These are phyloP conservation scores for Leptinotarsa juncta DNA, from an alignment of 2,888 invertebrate genomes.

Conservation along the genomic window DNA sequence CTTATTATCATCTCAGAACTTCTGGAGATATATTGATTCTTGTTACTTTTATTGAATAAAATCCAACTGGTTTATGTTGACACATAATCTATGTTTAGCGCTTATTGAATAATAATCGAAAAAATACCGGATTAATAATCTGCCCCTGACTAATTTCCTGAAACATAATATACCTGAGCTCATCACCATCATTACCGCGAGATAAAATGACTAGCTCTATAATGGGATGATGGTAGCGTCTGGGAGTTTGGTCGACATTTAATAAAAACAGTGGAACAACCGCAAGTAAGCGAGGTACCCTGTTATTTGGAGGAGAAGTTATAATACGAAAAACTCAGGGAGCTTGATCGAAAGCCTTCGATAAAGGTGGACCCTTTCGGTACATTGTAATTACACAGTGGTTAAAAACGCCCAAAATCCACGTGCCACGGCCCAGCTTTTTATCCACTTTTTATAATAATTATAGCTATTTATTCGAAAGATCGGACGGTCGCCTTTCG, in stretches of 20 bases:
- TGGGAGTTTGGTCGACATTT: conserved; percentile 35
- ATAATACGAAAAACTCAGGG: conserved; percentile 56
- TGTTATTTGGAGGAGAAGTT: conserved; percentile 51
- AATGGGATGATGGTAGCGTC: conserved; percentile 32
- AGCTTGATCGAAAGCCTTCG: conserved; percentile 58
- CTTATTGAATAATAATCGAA: background rate
- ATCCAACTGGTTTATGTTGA: background rate
- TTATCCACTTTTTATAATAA: conserved; percentile 65
- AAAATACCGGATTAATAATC: background rate
- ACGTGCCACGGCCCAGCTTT: conserved; percentile 60
- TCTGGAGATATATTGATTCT: too few species aligned
- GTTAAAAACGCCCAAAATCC: conserved; percentile 56
- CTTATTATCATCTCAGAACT: too few species aligned
- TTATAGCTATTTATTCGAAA: conserved; percentile 63
- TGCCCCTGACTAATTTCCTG: background rate
- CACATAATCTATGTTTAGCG: background rate
- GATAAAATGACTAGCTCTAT: conserved; percentile 16
- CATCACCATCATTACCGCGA: conserved; percentile 21
- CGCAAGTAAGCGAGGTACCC: conserved; percentile 41
- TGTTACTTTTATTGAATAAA: too few species aligned
- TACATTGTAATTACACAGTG: conserved; percentile 60
- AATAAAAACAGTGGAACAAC: conserved; percentile 40
- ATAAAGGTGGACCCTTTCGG: conserved; percentile 55
- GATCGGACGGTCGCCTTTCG: conserved; percentile 46
- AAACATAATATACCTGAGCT: background rate